Evolutionary conservation across 2,888 invertebrate species (phyloP), one percentile per base, ranked within the genome.

Genomic region (Tinea semifulvella): DNA sequence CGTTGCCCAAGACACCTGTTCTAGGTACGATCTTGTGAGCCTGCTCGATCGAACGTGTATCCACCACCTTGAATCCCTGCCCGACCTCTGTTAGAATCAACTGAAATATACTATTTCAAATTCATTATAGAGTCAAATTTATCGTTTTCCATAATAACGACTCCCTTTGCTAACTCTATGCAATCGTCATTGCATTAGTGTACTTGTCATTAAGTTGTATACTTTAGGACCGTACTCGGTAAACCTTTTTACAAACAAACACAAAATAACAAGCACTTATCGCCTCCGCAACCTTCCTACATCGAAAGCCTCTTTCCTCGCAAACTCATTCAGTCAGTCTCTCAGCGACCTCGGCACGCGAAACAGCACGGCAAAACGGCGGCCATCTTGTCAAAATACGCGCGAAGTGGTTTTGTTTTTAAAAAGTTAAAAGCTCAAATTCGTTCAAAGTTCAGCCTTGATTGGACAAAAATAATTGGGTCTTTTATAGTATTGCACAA

Each of bases 351-450:
- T 77, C 77, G 75, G 62, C 58, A 56, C 49, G 55, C 55, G 52
- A 61, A 57, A 62, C 68, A 60, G 68, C 66, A 58, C 64, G 67
- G 60, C 47, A 31, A 13, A 2, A 18, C 36, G 54, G 50, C 52
- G 65, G 70, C 68, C 68, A 65, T 68, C 57, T 68, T 36, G 50
- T 64, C 64, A 60, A 60, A 63, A 54, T 64, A 62, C 72, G 74
- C 70, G 69, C 62, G 63, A 64, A 36, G 36, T 36, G 36, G n/a
- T 18, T 22, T 22, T 22, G 5, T 22, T 22, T 22, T 22, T 7
- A 18, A 13, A 2, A 31, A 11, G 31, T 10, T 26, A 26, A 26
- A 26, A 26, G 26, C 7, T 26, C 26, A 6, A 26, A 26, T 11
- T 11, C 26, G 26, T 26, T 10, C n/a, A n/a, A n/a, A n/a, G n/a